A percentile compares a stretch with the other conserved stretches of the same genome.
phyloP scores from a whole-genome alignment of 2,113 vertebrate species.

The Rutilus rutilus region DNA sequence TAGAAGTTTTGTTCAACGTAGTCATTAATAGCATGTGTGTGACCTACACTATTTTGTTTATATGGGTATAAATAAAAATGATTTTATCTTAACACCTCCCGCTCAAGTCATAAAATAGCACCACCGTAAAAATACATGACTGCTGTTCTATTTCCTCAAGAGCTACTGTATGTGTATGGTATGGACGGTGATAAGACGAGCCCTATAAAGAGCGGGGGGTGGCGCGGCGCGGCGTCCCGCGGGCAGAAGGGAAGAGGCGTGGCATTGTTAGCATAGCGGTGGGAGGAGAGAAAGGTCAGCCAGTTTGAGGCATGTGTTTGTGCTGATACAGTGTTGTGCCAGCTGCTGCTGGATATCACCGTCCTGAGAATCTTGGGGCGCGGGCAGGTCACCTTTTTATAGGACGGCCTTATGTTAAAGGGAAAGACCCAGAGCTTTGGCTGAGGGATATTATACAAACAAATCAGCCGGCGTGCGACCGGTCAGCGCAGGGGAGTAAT shows the following conservation, averaged over 20 bases:
- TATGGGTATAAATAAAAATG: conserved; percentile 4
- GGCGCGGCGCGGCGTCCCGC: neutral
- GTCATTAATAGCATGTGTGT: neutral
- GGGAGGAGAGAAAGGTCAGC: conserved; percentile 65
- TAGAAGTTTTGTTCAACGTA: neutral
- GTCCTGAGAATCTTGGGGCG: conserved; percentile 52
- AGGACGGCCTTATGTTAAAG: conserved; percentile 67
- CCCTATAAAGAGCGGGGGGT: neutral
- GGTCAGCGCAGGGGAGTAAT: neutral
- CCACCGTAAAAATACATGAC: neutral
- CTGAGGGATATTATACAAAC: conserved; percentile 66
- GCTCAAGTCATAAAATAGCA: neutral
- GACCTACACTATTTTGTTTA: neutral
- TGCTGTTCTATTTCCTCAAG: conserved; percentile 18
- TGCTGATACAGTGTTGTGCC: conserved; percentile 63
- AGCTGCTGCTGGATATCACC: conserved; percentile 74
- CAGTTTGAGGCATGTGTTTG: conserved; percentile 61
- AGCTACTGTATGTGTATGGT: neutral
- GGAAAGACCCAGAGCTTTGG: conserved; percentile 56
- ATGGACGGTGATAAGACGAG: neutral
- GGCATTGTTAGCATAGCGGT: conserved; percentile 24
- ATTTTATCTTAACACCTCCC: neutral
- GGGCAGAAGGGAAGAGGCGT: conserved; percentile 11
- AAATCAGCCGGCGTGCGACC: conserved; percentile 28
- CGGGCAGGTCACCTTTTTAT: conserved; percentile 74